Conservation (phyloP, 2,113 vertebrate species). For the Grus americana region DNA sequence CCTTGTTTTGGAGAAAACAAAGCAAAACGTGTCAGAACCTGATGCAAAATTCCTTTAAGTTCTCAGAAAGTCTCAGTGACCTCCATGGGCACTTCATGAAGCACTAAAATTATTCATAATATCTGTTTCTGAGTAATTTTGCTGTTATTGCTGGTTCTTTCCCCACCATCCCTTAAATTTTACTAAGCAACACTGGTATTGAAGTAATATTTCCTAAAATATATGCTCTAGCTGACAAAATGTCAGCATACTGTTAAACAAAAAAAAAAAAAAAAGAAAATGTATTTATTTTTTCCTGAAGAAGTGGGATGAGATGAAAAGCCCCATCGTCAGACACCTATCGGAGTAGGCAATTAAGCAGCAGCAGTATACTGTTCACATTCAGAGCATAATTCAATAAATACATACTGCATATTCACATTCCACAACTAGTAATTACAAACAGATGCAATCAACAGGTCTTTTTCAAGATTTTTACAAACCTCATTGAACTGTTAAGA, state of each 20-base stretch:
- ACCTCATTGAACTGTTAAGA: neutral
- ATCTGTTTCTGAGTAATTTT: neutral
- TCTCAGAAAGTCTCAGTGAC: neutral
- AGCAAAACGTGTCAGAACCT: neutral
- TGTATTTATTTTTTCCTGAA: neutral
- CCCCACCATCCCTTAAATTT: neutral
- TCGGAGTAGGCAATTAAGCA: neutral
- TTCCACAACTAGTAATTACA: constrained; percentile 44
- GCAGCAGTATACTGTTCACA: neutral
- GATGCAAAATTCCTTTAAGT: neutral
- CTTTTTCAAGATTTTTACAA: constrained; percentile 8
- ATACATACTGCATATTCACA: neutral
- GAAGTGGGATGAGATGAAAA: constrained; percentile 8
- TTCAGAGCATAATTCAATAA: constrained; percentile 56
- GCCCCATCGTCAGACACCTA: neutral
- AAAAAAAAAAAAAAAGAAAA: neutral
- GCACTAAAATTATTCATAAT: neutral
- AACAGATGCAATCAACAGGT: constrained; percentile 46
- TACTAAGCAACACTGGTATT: neutral
- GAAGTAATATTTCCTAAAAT: neutral
- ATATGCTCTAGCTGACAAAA: neutral
- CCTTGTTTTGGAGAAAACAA: neutral
- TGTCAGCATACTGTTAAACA: neutral
- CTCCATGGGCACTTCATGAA: neutral
- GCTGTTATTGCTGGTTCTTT: neutral